A percentile compares a stretch with the other conserved stretches of the same genome.
Conservation (phyloP, 2,888 invertebrate genomes). For the Leucophenga maculata region DNA sequence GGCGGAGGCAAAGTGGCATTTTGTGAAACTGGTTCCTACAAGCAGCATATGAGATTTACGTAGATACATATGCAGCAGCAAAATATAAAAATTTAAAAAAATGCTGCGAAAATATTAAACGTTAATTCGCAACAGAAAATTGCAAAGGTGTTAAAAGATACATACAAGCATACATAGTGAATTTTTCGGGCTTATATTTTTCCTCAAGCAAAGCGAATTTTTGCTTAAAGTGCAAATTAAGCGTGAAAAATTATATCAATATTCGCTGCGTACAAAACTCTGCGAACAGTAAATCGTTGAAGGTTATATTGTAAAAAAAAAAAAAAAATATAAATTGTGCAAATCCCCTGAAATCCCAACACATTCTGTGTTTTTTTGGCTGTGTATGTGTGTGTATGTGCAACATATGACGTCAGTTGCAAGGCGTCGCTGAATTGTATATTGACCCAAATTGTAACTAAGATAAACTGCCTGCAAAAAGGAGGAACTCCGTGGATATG, state of each 20-base stretch:
- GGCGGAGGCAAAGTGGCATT: conserved; percentile 31
- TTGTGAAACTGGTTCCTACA: conserved; percentile 62
- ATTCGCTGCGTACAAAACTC: no score
- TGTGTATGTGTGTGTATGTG: no score
- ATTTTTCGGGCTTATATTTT: conserved; percentile 35
- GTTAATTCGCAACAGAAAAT: conserved; percentile 20
- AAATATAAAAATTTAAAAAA: conserved; percentile 38
- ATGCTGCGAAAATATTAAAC: conserved; percentile 56
- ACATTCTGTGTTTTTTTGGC: no score
- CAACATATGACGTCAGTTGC: conserved; percentile 13
- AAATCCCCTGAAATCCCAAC: no score
- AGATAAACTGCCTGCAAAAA: neutral
- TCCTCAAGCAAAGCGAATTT: conserved; percentile 47
- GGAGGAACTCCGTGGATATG: conserved; percentile 12
- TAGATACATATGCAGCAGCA: conserved; percentile 30
- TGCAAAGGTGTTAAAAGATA: conserved; percentile 26
- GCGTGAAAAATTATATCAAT: conserved; percentile 10
- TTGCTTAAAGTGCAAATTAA: conserved; percentile 19
- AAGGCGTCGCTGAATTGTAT: neutral
- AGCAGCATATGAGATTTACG: neutral
- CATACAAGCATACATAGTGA: neutral
- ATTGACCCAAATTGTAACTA: neutral
- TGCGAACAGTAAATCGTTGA: no score
- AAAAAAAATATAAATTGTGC: no score
- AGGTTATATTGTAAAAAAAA: no score